phyloP scores from a whole-genome alignment of 2,888 invertebrate species.

The Scaptodrosophila latifasciaeformis region DNA sequence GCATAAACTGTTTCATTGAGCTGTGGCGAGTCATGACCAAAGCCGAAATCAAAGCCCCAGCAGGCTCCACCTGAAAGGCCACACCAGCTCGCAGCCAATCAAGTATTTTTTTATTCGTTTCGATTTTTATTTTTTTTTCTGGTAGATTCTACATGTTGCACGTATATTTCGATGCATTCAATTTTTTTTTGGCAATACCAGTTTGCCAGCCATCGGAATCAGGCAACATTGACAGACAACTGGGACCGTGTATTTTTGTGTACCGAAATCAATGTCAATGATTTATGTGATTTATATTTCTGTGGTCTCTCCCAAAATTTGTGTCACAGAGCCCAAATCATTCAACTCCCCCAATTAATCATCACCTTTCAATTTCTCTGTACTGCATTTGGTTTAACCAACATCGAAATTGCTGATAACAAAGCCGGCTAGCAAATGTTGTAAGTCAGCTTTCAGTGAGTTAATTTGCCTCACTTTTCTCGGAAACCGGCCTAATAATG shows the following conservation, averaged over 20 bases:
- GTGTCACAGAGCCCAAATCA: not conserved
- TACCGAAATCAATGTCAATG: conserved; percentile 59
- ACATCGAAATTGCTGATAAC: conserved; percentile 32
- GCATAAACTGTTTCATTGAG: too few species aligned
- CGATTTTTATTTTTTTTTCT: not conserved
- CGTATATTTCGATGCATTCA: not conserved
- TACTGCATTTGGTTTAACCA: too few species aligned
- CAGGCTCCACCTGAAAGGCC: conserved; percentile 1
- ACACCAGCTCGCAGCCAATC: conserved; percentile 3
- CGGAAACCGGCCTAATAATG: too few species aligned
- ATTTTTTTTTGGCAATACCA: conserved; percentile 38
- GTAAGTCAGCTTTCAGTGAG: too few species aligned
- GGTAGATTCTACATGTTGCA: not conserved
- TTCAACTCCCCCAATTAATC: too few species aligned
- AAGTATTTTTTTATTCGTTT: conserved; percentile 6
- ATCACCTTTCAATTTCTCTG: too few species aligned
- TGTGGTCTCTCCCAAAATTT: not conserved
- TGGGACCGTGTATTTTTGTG: conserved; percentile 9
- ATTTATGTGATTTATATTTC: conserved; percentile 19
- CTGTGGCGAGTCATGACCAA: not conserved
- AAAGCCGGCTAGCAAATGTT: not conserved
- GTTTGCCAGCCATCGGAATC: conserved; percentile 12
- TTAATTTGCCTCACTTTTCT: too few species aligned
- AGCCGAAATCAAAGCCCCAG: not conserved
- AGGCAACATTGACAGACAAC: not conserved